Evolutionary conservation across 1,140 invertebrate genomes (phyloP).

Genomic region (Grapholita molesta): DNA sequence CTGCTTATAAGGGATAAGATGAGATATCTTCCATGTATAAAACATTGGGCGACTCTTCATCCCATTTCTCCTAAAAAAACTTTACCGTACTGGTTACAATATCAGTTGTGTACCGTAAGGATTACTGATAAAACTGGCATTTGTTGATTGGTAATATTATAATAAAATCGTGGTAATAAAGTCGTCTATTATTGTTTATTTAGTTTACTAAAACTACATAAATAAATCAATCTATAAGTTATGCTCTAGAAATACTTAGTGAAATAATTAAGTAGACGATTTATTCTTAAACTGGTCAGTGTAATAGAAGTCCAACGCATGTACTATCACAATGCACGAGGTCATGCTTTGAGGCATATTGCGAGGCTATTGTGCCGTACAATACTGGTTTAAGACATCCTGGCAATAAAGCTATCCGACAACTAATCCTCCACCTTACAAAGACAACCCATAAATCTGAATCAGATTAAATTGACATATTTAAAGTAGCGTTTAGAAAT

Average conservation of each 20-base stretch:
- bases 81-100: too few species aligned
- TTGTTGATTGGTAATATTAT: too few species aligned
- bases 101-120: too few species aligned
- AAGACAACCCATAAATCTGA: conserved; percentile 3
- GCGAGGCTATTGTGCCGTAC: conserved; percentile 47
- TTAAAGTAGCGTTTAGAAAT: not conserved
- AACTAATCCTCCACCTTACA: conserved; percentile 21
- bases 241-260: not conserved
- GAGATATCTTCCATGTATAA: too few species aligned
- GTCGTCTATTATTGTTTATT: too few species aligned
- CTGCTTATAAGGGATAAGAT: too few species aligned
- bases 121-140: too few species aligned
- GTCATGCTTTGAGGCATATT: conserved; percentile 42
- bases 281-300: not conserved
- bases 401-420: conserved; percentile 29
- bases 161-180: too few species aligned
- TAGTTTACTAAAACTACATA: too few species aligned
- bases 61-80: too few species aligned
- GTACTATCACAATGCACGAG: conserved; percentile 49
- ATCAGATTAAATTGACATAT: not conserved
- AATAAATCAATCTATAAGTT: too few species aligned
- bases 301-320: conserved; percentile 21
- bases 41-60: too few species aligned
- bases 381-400: conserved; percentile 53
- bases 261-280: not conserved